Conservation (phyloP, 1,140 invertebrate genomes). For the Bathynomus jamesi region DNA sequence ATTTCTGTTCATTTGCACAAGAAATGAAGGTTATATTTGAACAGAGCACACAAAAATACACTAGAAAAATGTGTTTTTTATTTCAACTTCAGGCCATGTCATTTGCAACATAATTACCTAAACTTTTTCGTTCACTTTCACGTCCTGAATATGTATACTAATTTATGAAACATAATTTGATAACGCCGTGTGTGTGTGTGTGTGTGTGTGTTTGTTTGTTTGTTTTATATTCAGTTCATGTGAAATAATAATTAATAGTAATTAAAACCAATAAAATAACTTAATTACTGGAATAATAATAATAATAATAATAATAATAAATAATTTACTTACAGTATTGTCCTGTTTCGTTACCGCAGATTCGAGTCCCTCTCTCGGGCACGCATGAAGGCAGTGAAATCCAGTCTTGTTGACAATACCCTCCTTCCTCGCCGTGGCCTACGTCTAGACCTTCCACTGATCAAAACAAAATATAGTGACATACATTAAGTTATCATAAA, state of each 20-base stretch:
- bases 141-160: too few relatives aligned
- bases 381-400: slow-evolving; percentile 42
- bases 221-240: too few relatives aligned
- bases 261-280: background rate
- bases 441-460: slow-evolving; percentile 39
- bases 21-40: too few relatives aligned
- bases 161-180: too few relatives aligned
- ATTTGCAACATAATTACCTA: too few relatives aligned
- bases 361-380: slow-evolving; percentile 42
- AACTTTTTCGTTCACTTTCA: too few relatives aligned
- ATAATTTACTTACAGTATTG: slow-evolving; percentile 38
- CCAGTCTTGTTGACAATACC: slow-evolving; percentile 42
- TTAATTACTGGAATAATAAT: background rate
- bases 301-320: background rate
- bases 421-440: slow-evolving; percentile 34
- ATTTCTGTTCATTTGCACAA: too few relatives aligned
- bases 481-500: background rate
- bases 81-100: too few relatives aligned
- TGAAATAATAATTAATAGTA: slow-evolving; percentile 5
- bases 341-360: slow-evolving; percentile 41
- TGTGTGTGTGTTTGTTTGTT: too few relatives aligned
- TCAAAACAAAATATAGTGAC: background rate
- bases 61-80: too few relatives aligned
- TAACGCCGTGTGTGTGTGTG: too few relatives aligned
- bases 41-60: too few relatives aligned